Conservation (phyloP, 2,888 invertebrate genomes). For the Tineola bisselliella region DNA sequence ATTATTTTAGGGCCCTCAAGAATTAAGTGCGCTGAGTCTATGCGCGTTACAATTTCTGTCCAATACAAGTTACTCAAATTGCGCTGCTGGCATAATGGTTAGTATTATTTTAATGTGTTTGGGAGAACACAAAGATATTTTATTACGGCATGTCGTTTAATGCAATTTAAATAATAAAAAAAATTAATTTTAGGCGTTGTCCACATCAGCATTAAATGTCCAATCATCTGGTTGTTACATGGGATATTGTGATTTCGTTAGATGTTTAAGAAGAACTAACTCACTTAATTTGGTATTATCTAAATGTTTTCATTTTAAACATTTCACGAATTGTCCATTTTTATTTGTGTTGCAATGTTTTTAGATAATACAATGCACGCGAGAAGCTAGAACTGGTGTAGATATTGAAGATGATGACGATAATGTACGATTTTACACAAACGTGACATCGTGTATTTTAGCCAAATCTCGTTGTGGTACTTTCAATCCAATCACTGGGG, state of each 20-base stretch:
- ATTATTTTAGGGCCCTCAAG: slow-evolving; percentile 55
- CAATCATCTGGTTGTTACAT: slow-evolving; percentile 62
- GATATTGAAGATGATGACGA: slow-evolving; percentile 57
- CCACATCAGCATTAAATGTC: slow-evolving; percentile 54
- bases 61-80: slow-evolving; percentile 58
- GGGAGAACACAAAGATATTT: too few species aligned
- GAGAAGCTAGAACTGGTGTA: slow-evolving; percentile 59
- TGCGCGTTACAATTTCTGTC: slow-evolving; percentile 66
- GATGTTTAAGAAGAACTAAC: slow-evolving; percentile 66
- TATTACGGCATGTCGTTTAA: too few species aligned
- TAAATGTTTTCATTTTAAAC: slow-evolving; percentile 15
- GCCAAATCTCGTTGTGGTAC: slow-evolving; percentile 70
- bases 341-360: slow-evolving; percentile 16
- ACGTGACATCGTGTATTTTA: slow-evolving; percentile 73
- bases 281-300: slow-evolving; percentile 61
- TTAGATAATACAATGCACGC: slow-evolving; percentile 64
- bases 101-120: too few species aligned
- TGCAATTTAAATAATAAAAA: too few species aligned
- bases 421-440: slow-evolving; percentile 66
- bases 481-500: slow-evolving; percentile 74
- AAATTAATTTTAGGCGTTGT: slow-evolving; percentile 32
- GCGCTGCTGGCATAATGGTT: slow-evolving; percentile 62
- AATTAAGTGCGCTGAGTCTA: slow-evolving; percentile 56
- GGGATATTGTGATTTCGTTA: slow-evolving; percentile 71
- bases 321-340: neutral